Base-by-base conservation (phyloP, 2,888 invertebrate species). In the Petrolisthes manimaculis region DNA sequence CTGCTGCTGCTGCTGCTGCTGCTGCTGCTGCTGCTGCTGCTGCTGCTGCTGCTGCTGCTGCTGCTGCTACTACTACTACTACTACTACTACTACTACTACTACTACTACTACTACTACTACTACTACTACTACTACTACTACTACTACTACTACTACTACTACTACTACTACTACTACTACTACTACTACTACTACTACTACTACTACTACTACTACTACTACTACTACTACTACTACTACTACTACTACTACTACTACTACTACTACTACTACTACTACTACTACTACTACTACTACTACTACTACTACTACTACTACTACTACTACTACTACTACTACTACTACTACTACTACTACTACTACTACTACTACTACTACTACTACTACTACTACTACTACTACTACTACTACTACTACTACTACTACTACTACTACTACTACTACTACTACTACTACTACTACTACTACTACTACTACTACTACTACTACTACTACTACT, bases 21-120 rank as follows among this genome's bases (percentile, higher is more conserved):
- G 67, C 14, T 67, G 14, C 67, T 67, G 14, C 67, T 67, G 14
- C 67, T 67, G 14, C 67, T 67, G 14, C 67, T 67, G 67, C 67
- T 67, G 14, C 67, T 14, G 14, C 67, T 67, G 14, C 67, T 67
- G 14, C 67, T 67, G 14, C 67, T 67, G 14, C 67, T 67, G 67
- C 67, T 67, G 14, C 67, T 67, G 67, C 67, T 67, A 67, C 67
- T 67, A 67, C 67, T 67, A 67, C 67, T 67, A 67, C 67, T 67
- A 67, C 67, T 67, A 67, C 67, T 67, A 67, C 67, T 67, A 67
- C 67, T 67, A 67, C 67, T 67, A 67, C 67, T 67, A 67, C 67
- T 67, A 67, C 67, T 67, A 14, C 67, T 67, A 67, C 67, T 67
- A 67, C 67, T 67, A 67, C 67, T 67, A 67, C 67, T 67, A 67